phyloP scores from a whole-genome alignment of 2,113 vertebrate genomes.

The Pseudorectes ferrugineus region DNA sequence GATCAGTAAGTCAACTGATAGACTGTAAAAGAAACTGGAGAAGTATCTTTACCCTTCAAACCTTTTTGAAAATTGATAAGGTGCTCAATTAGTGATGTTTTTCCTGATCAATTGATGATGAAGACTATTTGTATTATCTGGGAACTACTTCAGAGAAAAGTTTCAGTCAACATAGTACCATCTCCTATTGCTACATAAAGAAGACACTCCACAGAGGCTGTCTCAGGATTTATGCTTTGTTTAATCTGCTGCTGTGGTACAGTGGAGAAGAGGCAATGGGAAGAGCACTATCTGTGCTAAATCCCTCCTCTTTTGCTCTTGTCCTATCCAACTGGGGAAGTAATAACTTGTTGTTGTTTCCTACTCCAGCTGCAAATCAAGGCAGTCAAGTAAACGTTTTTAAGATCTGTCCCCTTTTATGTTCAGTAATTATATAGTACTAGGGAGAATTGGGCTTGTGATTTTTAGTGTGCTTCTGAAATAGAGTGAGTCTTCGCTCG shows the following conservation, averaged over 20 bases:
- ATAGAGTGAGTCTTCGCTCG: background rate
- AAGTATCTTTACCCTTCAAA: background rate
- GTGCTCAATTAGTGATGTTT: background rate
- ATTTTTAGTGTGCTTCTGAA: background rate
- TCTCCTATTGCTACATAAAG: background rate
- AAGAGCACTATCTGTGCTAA: background rate
- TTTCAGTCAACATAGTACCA: background rate
- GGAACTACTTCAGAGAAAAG: background rate
- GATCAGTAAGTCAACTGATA: background rate
- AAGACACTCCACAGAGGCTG: background rate
- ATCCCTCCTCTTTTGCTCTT: background rate
- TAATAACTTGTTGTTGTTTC: constrained; percentile 7
- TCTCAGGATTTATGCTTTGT: background rate
- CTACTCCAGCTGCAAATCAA: constrained; percentile 9
- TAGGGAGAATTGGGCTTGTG: background rate
- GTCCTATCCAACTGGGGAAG: background rate
- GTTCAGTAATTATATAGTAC: background rate
- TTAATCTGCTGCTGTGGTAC: background rate
- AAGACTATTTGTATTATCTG: background rate
- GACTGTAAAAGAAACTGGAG: background rate
- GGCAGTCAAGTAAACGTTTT: background rate
- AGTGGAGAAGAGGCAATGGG: background rate
- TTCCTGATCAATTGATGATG: background rate
- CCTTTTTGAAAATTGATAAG: background rate
- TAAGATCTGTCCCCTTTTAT: background rate